Conservation (phyloP, 2,797 vertebrate genomes). For the Anableps anableps region DNA sequence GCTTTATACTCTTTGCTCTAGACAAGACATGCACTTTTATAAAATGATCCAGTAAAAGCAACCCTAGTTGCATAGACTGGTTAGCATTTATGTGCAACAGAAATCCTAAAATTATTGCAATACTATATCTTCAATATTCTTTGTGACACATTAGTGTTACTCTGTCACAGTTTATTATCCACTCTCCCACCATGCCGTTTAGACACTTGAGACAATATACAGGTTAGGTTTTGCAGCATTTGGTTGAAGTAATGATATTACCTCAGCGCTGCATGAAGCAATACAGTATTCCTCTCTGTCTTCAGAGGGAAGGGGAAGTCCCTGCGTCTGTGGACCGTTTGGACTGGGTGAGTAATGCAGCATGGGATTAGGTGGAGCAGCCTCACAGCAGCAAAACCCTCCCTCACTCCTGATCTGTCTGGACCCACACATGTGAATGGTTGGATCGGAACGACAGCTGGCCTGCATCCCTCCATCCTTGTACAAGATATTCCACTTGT, state of each 20-base stretch:
- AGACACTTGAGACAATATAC: slow-evolving; percentile 55
- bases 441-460: slow-evolving; percentile 76
- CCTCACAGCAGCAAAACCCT: slow-evolving; percentile 77
- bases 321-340: slow-evolving; percentile 74
- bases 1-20: slow-evolving; percentile 53
- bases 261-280: slow-evolving; percentile 79
- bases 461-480: slow-evolving; percentile 52
- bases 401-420: slow-evolving; percentile 74
- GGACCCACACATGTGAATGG: slow-evolving; percentile 68
- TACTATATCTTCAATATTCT: slow-evolving; percentile 32
- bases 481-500: slow-evolving; percentile 35
- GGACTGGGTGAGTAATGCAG: slow-evolving; percentile 81
- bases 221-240: slow-evolving; percentile 65
- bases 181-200: slow-evolving; percentile 45
- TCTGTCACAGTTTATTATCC: slow-evolving; percentile 14
- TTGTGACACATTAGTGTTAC: slow-evolving; percentile 46
- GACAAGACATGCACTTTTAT: slow-evolving; percentile 26
- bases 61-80: slow-evolving; percentile 24
- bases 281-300: slow-evolving; percentile 76
- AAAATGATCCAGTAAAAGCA: slow-evolving; percentile 38
- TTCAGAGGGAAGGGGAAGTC: slow-evolving; percentile 82
- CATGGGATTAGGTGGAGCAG: slow-evolving; percentile 85
- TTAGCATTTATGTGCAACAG: slow-evolving; percentile 41
- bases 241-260: slow-evolving; percentile 80
- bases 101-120: slow-evolving; percentile 31